These are phyloP conservation scores for Brenthis ino DNA, from an alignment of 2,888 invertebrate species.

Conservation along the genomic window DNA sequence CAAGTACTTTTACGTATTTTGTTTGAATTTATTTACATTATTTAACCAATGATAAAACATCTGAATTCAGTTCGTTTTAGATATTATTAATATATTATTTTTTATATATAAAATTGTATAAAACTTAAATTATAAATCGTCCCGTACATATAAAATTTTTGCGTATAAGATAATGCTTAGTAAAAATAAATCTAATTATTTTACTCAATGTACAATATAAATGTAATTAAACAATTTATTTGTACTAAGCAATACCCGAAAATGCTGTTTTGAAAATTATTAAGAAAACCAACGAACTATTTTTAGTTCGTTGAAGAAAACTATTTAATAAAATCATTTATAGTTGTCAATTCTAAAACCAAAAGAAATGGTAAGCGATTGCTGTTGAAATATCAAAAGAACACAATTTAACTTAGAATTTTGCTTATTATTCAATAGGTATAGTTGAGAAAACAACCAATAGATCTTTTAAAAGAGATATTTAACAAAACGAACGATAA, in stretches of 20 bases:
- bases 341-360: too few species aligned
- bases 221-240: slow-evolving; percentile 21
- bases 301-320: too few species aligned
- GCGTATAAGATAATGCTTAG: slow-evolving; percentile 3
- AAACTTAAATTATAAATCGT: slow-evolving; percentile 18
- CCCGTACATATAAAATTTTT: too few species aligned
- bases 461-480: not conserved
- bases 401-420: too few species aligned
- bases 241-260: slow-evolving; percentile 18
- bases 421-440: not conserved
- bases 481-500: slow-evolving; percentile 30
- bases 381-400: too few species aligned
- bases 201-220: slow-evolving; percentile 28
- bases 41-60: slow-evolving; percentile 16
- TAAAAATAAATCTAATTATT: slow-evolving; percentile 20
- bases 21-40: slow-evolving; percentile 22
- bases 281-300: not conserved
- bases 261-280: not conserved
- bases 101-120: slow-evolving; percentile 18
- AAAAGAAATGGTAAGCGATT: not conserved
- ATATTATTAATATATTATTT: slow-evolving; percentile 7
- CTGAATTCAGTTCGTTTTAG: slow-evolving; percentile 14
- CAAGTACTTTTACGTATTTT: slow-evolving; percentile 20
- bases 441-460: not conserved
- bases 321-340: too few species aligned